A percentile compares a stretch with the other conserved stretches of the same genome.
These are phyloP conservation scores for Scomber scombrus DNA, from an alignment of 2,113 vertebrate species.

Conservation along the genomic window DNA sequence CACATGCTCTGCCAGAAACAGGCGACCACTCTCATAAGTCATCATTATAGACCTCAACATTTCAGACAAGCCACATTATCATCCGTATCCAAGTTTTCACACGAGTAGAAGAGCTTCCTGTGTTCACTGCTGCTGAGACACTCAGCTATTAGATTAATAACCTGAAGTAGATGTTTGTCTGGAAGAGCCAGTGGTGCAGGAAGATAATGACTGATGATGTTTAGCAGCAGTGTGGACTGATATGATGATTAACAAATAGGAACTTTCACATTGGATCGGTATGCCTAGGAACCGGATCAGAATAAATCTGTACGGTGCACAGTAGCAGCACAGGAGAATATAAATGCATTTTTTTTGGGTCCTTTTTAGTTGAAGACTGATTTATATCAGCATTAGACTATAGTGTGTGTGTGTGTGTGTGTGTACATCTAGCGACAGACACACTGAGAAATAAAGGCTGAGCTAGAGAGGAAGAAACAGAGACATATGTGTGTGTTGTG, in stretches of 20 bases:
- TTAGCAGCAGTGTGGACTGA: too few relatives aligned
- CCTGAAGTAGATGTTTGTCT: slow-evolving; percentile 12
- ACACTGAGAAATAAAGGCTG: too few relatives aligned
- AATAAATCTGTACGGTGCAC: not conserved
- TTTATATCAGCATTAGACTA: slow-evolving; percentile 75
- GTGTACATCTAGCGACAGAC: too few relatives aligned
- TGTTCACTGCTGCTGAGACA: slow-evolving; percentile 71
- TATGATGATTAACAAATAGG: too few relatives aligned
- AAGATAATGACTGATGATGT: not conserved
- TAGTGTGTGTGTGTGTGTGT: not conserved
- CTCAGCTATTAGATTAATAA: slow-evolving; percentile 67
- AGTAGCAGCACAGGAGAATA: slow-evolving; percentile 50
- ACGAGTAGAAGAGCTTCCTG: slow-evolving; percentile 71
- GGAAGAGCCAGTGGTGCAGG: slow-evolving; percentile 36
- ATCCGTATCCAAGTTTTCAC: slow-evolving; percentile 46
- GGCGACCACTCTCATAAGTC: not conserved
- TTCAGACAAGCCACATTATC: slow-evolving; percentile 27
- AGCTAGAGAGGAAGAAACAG: too few relatives aligned
- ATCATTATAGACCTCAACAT: slow-evolving; percentile 47
- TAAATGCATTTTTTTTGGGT: slow-evolving; percentile 53
- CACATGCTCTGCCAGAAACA: slow-evolving; percentile 85
- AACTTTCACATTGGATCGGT: too few relatives aligned
- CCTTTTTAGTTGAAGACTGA: slow-evolving; percentile 62
- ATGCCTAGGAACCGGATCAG: too few relatives aligned
- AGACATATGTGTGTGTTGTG: too few relatives aligned